Conservation (phyloP, 2,888 invertebrate species). For the Orchesellides sinensis region DNA sequence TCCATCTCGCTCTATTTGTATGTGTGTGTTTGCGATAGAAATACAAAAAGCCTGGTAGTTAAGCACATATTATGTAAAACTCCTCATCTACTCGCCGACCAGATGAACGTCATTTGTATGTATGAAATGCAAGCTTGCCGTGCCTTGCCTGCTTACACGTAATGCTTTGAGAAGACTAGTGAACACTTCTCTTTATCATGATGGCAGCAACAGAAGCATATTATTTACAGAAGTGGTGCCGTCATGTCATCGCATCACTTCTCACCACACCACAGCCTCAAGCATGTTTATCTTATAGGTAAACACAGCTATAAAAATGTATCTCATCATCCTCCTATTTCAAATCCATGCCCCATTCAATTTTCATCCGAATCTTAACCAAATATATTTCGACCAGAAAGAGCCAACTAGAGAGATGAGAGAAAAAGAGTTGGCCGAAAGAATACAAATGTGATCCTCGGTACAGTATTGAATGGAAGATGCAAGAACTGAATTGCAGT, state of each 20-base stretch:
- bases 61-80: neutral
- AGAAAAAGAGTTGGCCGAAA: neutral
- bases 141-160: neutral
- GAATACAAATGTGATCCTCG: neutral
- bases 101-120: conserved; percentile 47
- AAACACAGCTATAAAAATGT: conserved; percentile 44
- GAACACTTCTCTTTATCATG: neutral
- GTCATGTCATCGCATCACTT: conserved; percentile 64
- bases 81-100: neutral
- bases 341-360: neutral
- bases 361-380: conserved; percentile 7
- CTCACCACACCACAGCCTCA: conserved; percentile 40
- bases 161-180: neutral
- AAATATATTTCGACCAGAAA: conserved; percentile 42
- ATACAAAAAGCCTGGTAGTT: conserved; percentile 1
- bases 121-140: conserved; percentile 26
- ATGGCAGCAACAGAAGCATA: conserved; percentile 35
- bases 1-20: neutral
- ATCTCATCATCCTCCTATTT: conserved; percentile 4
- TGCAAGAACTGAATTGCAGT: no score
- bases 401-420: conserved; percentile 14
- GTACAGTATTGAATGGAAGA: no score
- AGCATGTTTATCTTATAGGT: conserved; percentile 59
- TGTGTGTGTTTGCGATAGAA: neutral
- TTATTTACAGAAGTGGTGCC: conserved; percentile 58